Percentiles rank a stretch among this genome's conserved stretches.
Conservation (phyloP, 2,888 invertebrate genomes). For the Drosophila anomalata region DNA sequence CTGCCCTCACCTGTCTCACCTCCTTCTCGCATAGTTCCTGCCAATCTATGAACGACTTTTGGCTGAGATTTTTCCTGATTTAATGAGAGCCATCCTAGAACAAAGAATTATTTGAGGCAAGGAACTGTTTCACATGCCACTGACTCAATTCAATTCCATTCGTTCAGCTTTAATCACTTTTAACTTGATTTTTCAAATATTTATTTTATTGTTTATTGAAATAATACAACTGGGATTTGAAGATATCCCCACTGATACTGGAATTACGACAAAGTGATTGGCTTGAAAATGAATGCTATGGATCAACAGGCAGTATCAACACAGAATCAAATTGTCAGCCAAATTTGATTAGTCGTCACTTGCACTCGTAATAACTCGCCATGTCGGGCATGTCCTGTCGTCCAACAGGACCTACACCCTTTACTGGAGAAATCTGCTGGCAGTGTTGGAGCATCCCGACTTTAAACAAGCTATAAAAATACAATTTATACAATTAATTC, state of each 20-base stretch:
- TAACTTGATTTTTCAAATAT: too few relatives aligned
- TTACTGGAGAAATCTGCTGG: not conserved
- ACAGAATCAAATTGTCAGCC: slow-evolving; percentile 45
- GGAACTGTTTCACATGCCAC: not conserved
- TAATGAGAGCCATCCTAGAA: slow-evolving; percentile 19
- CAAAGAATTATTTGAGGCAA: not conserved
- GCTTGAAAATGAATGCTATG: slow-evolving; percentile 25
- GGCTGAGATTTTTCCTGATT: slow-evolving; percentile 14
- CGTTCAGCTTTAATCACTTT: not conserved
- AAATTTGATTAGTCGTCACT: slow-evolving; percentile 47
- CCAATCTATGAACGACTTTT: slow-evolving; percentile 6
- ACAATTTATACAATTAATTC: not conserved
- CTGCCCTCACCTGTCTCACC: not conserved
- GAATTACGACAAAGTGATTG: slow-evolving; percentile 8
- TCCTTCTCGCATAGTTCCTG: not conserved
- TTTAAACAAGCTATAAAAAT: not conserved
- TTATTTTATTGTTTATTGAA: not conserved
- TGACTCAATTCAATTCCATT: not conserved
- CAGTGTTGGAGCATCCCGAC: not conserved
- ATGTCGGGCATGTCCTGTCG: not conserved
- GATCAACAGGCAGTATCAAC: slow-evolving; percentile 36
- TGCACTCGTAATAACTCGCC: slow-evolving; percentile 19
- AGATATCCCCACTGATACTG: not conserved
- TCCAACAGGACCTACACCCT: not conserved
- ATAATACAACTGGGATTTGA: not conserved